Percentiles rank a stretch among this genome's conserved stretches.
These are phyloP conservation scores for Harpagoxenus sublaevis DNA, from an alignment of 2,888 invertebrate species.

Conservation along the genomic window DNA sequence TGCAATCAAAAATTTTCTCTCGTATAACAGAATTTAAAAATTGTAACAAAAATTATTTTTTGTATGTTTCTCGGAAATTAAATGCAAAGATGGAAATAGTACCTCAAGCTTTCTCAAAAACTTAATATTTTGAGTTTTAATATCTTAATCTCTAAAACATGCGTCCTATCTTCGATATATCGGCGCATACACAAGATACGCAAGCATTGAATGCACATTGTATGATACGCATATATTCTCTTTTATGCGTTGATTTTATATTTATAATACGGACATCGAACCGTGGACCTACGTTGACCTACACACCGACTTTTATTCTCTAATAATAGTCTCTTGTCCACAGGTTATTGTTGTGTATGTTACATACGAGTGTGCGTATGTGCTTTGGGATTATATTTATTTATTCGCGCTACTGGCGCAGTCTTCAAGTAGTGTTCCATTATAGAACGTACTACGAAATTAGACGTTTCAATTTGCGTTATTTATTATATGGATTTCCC, in stretches of 20 bases:
- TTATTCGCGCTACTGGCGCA: background rate
- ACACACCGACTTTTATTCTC: conserved; percentile 77
- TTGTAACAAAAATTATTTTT: background rate
- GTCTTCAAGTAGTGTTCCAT: background rate
- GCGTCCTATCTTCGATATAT: background rate
- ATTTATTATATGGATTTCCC: background rate
- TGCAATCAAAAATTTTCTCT: background rate
- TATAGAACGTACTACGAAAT: background rate
- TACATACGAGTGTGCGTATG: background rate
- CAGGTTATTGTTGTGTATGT: conserved; percentile 21
- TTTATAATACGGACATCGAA: conserved; percentile 67
- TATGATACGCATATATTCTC: conserved; percentile 4
- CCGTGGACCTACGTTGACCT: conserved; percentile 72
- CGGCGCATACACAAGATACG: background rate
- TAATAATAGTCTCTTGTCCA: conserved; percentile 74
- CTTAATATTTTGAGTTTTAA: background rate
- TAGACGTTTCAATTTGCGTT: background rate
- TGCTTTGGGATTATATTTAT: background rate
- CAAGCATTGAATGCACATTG: background rate
- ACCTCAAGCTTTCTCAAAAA: background rate
- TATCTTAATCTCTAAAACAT: background rate
- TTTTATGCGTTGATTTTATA: conserved; percentile 45
- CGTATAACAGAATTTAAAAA: background rate
- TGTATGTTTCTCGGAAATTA: background rate
- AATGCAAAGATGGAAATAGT: background rate